Evolutionary conservation across 2,888 invertebrate species (phyloP).

Genomic region (Sarcophaga variegata): DNA sequence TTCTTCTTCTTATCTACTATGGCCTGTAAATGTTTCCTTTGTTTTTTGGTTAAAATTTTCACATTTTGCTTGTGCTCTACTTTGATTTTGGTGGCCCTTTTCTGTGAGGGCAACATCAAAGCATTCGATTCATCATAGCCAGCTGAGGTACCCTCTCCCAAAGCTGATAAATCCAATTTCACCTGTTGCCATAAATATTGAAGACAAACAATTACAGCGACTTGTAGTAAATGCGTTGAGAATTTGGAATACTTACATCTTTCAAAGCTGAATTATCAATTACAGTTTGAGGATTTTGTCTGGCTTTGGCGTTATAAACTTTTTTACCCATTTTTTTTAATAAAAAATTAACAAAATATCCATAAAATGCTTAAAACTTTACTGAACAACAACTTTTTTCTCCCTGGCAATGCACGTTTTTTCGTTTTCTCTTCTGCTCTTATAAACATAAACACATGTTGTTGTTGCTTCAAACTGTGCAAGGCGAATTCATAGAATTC

Average conservation of each 20-base stretch:
- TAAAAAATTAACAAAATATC: background rate
- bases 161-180: constrained; percentile 80
- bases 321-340: constrained; percentile 86
- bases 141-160: constrained; percentile 80
- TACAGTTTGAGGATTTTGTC: constrained; percentile 86
- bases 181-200: constrained; percentile 34
- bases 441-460: constrained; percentile 53
- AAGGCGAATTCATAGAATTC: too few species aligned
- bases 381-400: background rate
- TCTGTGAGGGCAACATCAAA: constrained; percentile 91
- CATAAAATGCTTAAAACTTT: constrained; percentile 2
- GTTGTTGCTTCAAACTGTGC: constrained; percentile 5
- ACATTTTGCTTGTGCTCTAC: constrained; percentile 82
- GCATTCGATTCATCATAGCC: constrained; percentile 90
- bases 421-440: constrained; percentile 1
- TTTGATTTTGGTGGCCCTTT: constrained; percentile 88
- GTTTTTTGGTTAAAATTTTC: constrained; percentile 92
- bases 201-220: too few species aligned
- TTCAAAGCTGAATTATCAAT: constrained; percentile 87
- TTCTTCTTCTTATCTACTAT: constrained; percentile 94
- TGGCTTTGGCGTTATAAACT: constrained; percentile 89
- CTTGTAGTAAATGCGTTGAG: too few species aligned
- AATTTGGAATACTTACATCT: constrained; percentile 83
- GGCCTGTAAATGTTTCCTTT: constrained; percentile 92
- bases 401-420: constrained; percentile 52